Evolutionary conservation across 2,888 invertebrate genomes (phyloP).

Genomic region (Pollenia amentaria): DNA sequence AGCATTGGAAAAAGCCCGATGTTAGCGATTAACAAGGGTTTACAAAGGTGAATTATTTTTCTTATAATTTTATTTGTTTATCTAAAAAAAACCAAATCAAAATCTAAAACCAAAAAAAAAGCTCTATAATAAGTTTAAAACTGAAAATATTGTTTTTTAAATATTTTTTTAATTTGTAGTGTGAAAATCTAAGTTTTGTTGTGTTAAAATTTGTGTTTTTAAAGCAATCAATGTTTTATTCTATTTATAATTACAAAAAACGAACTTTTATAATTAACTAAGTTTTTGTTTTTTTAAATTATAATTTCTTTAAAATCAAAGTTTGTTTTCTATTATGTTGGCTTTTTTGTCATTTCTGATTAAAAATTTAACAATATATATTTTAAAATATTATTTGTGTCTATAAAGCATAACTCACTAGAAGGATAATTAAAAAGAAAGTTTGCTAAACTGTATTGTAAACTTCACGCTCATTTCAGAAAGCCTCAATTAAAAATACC

Average conservation of each 20-base stretch:
- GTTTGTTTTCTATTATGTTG: conserved; percentile 47
- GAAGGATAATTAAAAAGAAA: conserved; percentile 12
- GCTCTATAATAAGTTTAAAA: conserved; percentile 43
- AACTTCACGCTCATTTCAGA: too few relatives aligned
- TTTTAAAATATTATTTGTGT: conserved; percentile 50
- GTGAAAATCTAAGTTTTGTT: conserved; percentile 58
- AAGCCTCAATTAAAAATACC: too few relatives aligned
- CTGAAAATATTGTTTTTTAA: conserved; percentile 48
- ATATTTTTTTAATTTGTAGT: conserved; percentile 67
- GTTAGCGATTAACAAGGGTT: conserved; percentile 94
- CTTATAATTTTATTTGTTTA: conserved; percentile 77
- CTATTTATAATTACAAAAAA: conserved; percentile 14
- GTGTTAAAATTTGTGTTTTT: conserved; percentile 43
- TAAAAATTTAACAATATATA: conserved; percentile 3
- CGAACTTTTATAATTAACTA: conserved; percentile 25
- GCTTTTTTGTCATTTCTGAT: conserved; percentile 47
- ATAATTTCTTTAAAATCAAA: conserved; percentile 46
- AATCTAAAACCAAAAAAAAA: conserved; percentile 50
- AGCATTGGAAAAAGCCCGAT: conserved; percentile 91
- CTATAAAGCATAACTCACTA: conserved; percentile 55
- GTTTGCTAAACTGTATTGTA: not conserved
- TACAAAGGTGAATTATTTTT: conserved; percentile 90
- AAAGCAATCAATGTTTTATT: conserved; percentile 29
- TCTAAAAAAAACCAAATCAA: conserved; percentile 42
- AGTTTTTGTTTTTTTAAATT: conserved; percentile 2